A percentile compares a stretch with the other conserved stretches of the same genome.
These are phyloP conservation scores for Drosophila chauvacae DNA, from an alignment of 1,140 invertebrate species.

Conservation along the genomic window DNA sequence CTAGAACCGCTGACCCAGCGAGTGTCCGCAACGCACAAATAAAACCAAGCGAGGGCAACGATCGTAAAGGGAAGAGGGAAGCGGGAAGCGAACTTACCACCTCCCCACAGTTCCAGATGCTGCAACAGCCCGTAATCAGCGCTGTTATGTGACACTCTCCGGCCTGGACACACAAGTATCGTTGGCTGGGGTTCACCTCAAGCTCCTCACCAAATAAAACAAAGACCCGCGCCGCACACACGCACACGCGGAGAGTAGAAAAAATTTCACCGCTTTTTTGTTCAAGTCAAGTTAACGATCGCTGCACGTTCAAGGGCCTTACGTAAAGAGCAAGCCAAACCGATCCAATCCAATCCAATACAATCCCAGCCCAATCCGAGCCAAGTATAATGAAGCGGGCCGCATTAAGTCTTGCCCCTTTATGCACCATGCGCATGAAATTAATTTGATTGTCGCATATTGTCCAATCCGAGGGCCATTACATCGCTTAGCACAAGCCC, in stretches of 20 bases:
- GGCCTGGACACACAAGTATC: constrained; percentile 44
- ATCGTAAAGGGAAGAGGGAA: background rate
- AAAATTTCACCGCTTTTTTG: constrained; percentile 66
- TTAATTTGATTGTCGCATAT: constrained; percentile 70
- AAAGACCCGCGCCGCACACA: constrained; percentile 7
- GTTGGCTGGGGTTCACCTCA: constrained; percentile 5
- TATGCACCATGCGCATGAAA: constrained; percentile 62
- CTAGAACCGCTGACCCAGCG: constrained; percentile 36
- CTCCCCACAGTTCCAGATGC: background rate
- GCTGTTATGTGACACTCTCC: constrained; percentile 5
- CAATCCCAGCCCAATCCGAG: background rate
- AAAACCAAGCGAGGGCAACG: constrained; percentile 6
- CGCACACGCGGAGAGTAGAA: constrained; percentile 34
- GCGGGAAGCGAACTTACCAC: too few relatives aligned
- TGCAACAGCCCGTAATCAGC: constrained; percentile 6
- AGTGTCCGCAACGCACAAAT: background rate
- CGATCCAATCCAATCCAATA: constrained; percentile 5
- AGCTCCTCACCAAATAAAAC: background rate
- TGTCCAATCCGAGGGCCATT: constrained; percentile 45
- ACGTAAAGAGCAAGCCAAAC: constrained; percentile 57
- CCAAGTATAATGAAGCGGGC: constrained; percentile 32
- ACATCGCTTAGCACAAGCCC: constrained; percentile 42
- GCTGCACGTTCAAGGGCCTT: constrained; percentile 80
- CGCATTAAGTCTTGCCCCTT: constrained; percentile 58
- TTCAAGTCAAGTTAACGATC: constrained; percentile 55